Evolutionary conservation across 1,140 invertebrate genomes (phyloP).

Genomic region (Zaprionus capensis): DNA sequence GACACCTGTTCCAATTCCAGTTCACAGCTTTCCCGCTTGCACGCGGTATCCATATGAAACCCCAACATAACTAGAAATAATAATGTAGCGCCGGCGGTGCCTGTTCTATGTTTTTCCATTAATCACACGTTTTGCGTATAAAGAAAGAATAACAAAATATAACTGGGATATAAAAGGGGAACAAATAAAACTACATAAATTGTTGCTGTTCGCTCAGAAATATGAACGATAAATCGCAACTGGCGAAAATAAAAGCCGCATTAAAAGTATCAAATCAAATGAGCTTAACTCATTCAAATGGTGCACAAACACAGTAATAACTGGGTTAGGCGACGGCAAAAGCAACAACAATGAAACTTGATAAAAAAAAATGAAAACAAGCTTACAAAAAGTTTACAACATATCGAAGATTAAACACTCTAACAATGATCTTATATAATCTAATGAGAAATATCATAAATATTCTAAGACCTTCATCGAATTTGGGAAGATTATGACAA

Average conservation of each 20-base stretch:
- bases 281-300: conserved; percentile 59
- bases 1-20: neutral
- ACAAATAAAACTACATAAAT: conserved; percentile 38
- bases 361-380: conserved; percentile 9
- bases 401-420: conserved; percentile 11
- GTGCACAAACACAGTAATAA: conserved; percentile 48
- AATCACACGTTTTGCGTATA: conserved; percentile 53
- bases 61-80: conserved; percentile 19
- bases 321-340: conserved; percentile 34
- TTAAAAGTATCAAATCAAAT: conserved; percentile 62
- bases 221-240: conserved; percentile 46
- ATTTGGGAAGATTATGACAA: too few species aligned
- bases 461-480: too few species aligned
- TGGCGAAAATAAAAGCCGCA: conserved; percentile 48
- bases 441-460: too few species aligned
- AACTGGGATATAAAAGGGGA: conserved; percentile 1
- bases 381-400: conserved; percentile 2
- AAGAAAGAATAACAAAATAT: conserved; percentile 23
- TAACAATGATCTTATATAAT: neutral
- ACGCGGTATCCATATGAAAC: neutral
- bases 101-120: conserved; percentile 35
- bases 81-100: conserved; percentile 20
- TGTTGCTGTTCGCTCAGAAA: conserved; percentile 31
- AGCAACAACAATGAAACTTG: conserved; percentile 11
- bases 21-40: neutral